Base-by-base conservation (phyloP, 2,888 invertebrate species). In the Euplagia quadripunctaria region DNA sequence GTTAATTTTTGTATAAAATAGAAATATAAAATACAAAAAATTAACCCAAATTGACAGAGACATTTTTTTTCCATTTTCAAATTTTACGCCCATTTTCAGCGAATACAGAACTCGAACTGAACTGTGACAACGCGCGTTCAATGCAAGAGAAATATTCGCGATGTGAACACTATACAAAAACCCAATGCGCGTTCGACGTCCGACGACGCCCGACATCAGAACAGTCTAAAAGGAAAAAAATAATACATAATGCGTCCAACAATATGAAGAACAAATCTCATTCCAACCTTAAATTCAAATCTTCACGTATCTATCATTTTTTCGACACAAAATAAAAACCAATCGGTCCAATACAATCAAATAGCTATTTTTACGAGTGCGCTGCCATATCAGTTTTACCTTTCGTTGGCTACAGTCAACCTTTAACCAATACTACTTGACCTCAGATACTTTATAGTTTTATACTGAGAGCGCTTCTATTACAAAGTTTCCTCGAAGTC, bases 281-380 rank as follows among this genome's bases (percentile, higher is more conserved):
- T 78, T 82, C 64, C 43, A 49, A 42, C 63, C 64, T 77, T 73
- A 74, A 79, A 81, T 82, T 79, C 75, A 78, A 77, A 82, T 78
- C 68, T 52, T 76, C 75, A 70, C 80, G 70, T 77, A 79, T 84
- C 78, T 67, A 82, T 81, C 79, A 81, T 85, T 82, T 79, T 82
- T 76, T 75, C 71, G 64, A 42, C 72, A 78, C 77, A 74, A 84
- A 84, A 87, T 80, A 82, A 83, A 86, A 86, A 79, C 71, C 81
- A 82, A 82, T 81, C 80, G 75, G 74, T 75, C 77, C 82, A 80
- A 82, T 83, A 83, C 80, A 82, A 83, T 84, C 78, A 79, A 84
- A 85, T 86, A 82, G 75, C 79, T 80, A 86, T 88, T 87, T 85
- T 84, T 85, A 86, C 79, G 86, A 85, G 80, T 79, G 75, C 70